A percentile compares a stretch with the other conserved stretches of the same genome.
Conservation (phyloP, 2,113 vertebrate genomes). For the Ptilorrhoa leucosticta region DNA sequence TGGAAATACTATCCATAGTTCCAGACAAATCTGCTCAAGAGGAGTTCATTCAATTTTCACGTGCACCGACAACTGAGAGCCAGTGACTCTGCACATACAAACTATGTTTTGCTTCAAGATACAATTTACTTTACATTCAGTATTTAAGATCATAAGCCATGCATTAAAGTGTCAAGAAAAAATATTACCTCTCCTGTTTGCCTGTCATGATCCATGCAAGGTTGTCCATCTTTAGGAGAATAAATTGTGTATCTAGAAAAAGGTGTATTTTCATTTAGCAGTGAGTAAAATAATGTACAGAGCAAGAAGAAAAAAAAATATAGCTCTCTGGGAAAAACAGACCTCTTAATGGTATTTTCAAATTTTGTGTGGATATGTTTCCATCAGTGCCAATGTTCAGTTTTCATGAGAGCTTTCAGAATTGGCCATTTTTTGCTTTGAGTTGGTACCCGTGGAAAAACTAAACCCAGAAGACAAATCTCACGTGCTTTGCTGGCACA, state of each 20-base stretch:
- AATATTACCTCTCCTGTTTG: constrained; percentile 92
- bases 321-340: neutral
- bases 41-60: neutral
- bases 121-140: neutral
- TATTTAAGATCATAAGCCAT: neutral
- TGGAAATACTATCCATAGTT: neutral
- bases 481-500: neutral
- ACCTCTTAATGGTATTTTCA: neutral
- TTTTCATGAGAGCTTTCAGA: neutral
- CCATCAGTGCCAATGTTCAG: fast-evolving
- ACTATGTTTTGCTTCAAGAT: neutral
- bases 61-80: neutral
- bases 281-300: neutral
- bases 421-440: neutral
- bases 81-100: neutral
- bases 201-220: constrained; percentile 98
- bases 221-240: constrained; percentile 96
- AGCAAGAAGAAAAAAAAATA: neutral
- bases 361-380: neutral
- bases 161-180: neutral
- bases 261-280: neutral
- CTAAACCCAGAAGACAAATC: neutral
- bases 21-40: neutral
- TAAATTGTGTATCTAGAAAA: constrained; percentile 90
- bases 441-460: neutral